Conservation (phyloP, 1,140 invertebrate species). For the Micrasema longulum region DNA sequence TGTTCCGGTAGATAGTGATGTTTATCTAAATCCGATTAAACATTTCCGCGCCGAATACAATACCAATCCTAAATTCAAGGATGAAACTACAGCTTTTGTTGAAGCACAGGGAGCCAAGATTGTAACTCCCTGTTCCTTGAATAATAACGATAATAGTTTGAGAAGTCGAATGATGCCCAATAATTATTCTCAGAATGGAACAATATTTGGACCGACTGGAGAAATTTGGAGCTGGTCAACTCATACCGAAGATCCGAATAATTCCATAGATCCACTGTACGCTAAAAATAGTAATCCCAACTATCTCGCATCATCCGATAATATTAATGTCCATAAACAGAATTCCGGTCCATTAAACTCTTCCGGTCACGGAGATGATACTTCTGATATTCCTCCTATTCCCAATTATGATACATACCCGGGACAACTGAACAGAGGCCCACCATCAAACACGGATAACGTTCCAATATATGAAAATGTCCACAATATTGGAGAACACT, state of each 20-base stretch:
- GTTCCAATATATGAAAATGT: conserved; percentile 7
- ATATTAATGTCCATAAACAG: conserved; percentile 12
- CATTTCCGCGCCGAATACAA: conserved; percentile 68
- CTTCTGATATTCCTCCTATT: conserved; percentile 64
- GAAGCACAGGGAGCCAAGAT: conserved; percentile 65
- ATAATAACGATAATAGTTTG: conserved; percentile 60
- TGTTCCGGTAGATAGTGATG: conserved; percentile 66
- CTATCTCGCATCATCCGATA: conserved; percentile 21
- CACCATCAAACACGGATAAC: background rate
- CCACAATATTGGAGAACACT: background rate
- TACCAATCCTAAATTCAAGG: conserved; percentile 67
- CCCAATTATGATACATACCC: conserved; percentile 68
- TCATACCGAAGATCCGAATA: conserved; percentile 36
- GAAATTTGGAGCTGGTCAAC: conserved; percentile 67
- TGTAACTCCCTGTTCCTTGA: conserved; percentile 58
- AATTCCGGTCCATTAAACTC: conserved; percentile 12
- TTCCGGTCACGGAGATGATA: background rate
- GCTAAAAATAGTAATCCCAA: conserved; percentile 43
- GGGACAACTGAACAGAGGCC: conserved; percentile 48
- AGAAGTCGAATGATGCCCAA: conserved; percentile 8
- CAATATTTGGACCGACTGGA: conserved; percentile 67
- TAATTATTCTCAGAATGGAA: conserved; percentile 61
- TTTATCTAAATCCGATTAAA: conserved; percentile 68
- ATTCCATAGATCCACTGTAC: conserved; percentile 17
- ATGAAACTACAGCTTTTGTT: conserved; percentile 69